Evolutionary conservation across 2,888 invertebrate species (phyloP).

Genomic region (Busseola fusca): DNA sequence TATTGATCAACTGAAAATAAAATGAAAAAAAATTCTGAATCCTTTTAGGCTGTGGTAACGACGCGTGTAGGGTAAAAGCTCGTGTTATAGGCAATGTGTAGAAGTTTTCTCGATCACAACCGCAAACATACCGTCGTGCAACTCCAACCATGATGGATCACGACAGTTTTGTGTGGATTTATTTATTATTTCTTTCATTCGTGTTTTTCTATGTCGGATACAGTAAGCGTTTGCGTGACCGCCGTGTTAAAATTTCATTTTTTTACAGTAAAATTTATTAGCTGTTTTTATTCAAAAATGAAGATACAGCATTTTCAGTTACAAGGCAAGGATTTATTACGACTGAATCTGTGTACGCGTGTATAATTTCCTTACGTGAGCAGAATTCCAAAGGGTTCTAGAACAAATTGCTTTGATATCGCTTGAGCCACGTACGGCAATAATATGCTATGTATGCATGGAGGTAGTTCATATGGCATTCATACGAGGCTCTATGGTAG

Average conservation of each 20-base stretch:
- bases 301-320: constrained; percentile 34
- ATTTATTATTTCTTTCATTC: constrained; percentile 66
- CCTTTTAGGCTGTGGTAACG: constrained; percentile 39
- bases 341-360: constrained; percentile 53
- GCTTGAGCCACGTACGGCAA: constrained; percentile 45
- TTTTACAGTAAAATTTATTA: constrained; percentile 16
- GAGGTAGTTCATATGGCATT: constrained; percentile 40
- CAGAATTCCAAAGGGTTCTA: constrained; percentile 39
- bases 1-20: constrained; percentile 18
- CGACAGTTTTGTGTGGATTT: constrained; percentile 67
- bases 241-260: constrained; percentile 27
- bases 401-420: constrained; percentile 58
- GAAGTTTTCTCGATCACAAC: constrained; percentile 65
- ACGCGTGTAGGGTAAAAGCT: constrained; percentile 49
- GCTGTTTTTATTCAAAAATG: constrained; percentile 27
- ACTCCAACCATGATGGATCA: constrained; percentile 67
- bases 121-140: constrained; percentile 64
- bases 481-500: constrained; percentile 31
- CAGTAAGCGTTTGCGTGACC: constrained; percentile 52
- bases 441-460: constrained; percentile 52
- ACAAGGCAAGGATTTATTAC: constrained; percentile 49
- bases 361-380: constrained; percentile 60
- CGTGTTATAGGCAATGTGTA: constrained; percentile 49
- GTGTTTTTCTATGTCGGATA: constrained; percentile 39
- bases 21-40: background rate